Evolutionary conservation across 2,797 vertebrate genomes (phyloP), one percentile per base, ranked within the genome.

Genomic region (Lerista edwardsae): DNA sequence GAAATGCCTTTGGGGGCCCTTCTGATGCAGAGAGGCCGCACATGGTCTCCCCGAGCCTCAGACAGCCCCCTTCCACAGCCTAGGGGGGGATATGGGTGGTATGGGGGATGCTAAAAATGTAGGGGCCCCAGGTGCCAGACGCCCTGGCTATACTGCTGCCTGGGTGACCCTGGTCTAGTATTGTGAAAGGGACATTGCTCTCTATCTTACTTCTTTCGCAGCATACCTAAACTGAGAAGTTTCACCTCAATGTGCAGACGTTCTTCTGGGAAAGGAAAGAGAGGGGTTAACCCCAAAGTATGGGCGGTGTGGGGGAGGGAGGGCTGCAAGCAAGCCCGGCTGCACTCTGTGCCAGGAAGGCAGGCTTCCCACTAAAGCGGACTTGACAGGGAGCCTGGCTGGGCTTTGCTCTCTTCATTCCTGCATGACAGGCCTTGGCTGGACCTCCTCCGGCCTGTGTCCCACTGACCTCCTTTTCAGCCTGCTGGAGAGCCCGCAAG

Each of bases 391-490:
- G 68, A 61, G 47, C 27, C 44, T 47, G 41, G 1, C 0, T 2
- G 82, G 31, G 19, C 82, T 2, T 68, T 29, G 1, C 75, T 39
- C 57, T 41, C 51, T 51, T 73, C 29, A 9, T 85, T 83, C 23
- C 79, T 72, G 69, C 1, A 1, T 9, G 0, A 27, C 59, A 0
- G 0, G 27, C 15, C 27, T 78, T 81, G 84, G 84, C 72, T 1
- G 1, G 34, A 1, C 21, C 14, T 36, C 86, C 86, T n/a, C 1
- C 85, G 77, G 10, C 79, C 77, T 74, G 69, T 84, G 84, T 72
- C 59, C 75, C 0, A n/a, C 76, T 90, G 90, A 84, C 83, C 87
- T 91, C 89, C 68, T 79, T n/a, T 74, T n/a, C 51, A 31, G 29
- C 75, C 73, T 2, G 62, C 61, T 2, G 19, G 19, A 17, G 31